Base-by-base conservation (phyloP, 1,140 invertebrate genomes). In the Drosophila sechellia region DNA sequence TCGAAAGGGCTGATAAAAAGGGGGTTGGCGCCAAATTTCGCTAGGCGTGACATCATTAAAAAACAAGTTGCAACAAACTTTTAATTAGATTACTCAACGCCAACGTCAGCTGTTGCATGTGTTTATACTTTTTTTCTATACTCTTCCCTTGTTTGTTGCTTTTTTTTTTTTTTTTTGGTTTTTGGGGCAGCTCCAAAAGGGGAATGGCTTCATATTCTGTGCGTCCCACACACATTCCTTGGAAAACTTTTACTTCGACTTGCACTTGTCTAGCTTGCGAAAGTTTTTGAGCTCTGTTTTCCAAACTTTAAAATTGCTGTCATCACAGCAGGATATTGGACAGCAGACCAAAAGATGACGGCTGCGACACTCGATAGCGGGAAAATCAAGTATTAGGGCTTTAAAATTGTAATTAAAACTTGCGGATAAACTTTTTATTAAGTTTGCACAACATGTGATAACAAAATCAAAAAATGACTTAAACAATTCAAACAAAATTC, bases 11-110 rank as follows among this genome's bases (percentile, higher is more conserved):
- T 15, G 5, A 22, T n/a, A n/a, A 42, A 34, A 52, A 43, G 15
- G 50, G 40, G 64, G 52, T 79, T 77, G 81, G 68, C 74, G 73
- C 77, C 81, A 86, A 85, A 81, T 42, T 46, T 59, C 42, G 10
- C 22, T 48, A 60, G 77, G 63, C 59, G 68, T 77, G 64, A 81
- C 81, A 77, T 81, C 73, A 70, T 77, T 64, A 65, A 64, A 68
- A 64, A 66, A 71, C 55, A 77, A 75, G 79, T 79, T 81, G 70
- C 65, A 81, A 60, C 70, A 87, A 87, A 86, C 69, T 86, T 86
- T 86, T 86, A 87, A 86, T 86, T 86, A 79, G 83, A 87, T 86
- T 87, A 87, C 74, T 75, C 77, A 69, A 72, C 60, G 53, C 50
- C 73, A 76, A 76, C 63, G 61, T 58, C 71, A 87, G 75, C 81